Evolutionary conservation across 2,113 vertebrate species (phyloP), one percentile per base, ranked within the genome.

Genomic region (Pluvialis apricaria): DNA sequence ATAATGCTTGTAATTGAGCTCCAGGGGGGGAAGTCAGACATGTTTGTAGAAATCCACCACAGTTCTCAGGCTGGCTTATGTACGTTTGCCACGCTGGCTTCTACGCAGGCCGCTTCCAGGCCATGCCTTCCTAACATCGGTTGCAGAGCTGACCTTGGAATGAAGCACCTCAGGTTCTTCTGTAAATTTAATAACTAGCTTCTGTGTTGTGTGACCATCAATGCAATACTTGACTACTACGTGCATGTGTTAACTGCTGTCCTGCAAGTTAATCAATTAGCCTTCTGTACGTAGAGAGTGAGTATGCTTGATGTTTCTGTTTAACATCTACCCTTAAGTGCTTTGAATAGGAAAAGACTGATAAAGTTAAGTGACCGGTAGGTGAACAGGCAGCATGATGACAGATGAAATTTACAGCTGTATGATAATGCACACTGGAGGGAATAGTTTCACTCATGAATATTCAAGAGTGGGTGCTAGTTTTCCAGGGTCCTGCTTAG

Each of bases 11-110:
- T 79, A 96, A 89, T 20, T 90, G 89, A 91, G 70, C 86, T 95
- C 57, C 26, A 9, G 85, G 79, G 73, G 20, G 32, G n/a, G 10
- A 82, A 55, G 42, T 65, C 77, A 61, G 57, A 69, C 15, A 5
- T 2, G 5, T 60, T 52, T 68, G 77, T 77, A 71, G 65, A 95
- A 96, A 92, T 96, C 94, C 91, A 85, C 81, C 89, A 90, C 87
- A 90, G 89, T 76, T 95, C 78, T 87, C 62, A 45, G 70, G 91
- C 73, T 76, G 69, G 20, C 22, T 82, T 64, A 19, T 8, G 29
- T 71, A 65, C 3, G 3, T 77, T n/a, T 24, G 91, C 65, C 51
- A 36, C 2, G n/a, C 77, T 82, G 88, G 26, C 65, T 94, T 81
- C 61, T 65, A 44, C 8, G 1, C 3, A 6, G 57, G 36, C 78